Percentiles rank a stretch among this genome's conserved stretches.
Conservation (phyloP, 2,113 vertebrate species). For the Corythaixoides concolor region DNA sequence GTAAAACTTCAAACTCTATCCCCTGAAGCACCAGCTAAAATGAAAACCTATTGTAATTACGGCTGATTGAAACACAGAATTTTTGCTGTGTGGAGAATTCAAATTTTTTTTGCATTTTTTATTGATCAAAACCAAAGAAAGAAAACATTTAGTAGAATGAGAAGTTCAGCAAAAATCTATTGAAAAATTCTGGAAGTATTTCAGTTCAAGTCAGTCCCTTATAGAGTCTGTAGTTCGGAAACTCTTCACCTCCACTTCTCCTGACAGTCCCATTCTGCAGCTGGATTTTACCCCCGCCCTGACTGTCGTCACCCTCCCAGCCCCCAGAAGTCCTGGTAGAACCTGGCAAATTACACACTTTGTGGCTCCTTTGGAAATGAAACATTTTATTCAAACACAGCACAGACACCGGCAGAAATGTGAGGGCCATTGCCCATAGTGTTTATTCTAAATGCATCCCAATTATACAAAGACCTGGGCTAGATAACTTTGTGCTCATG, state of each 20-base stretch:
- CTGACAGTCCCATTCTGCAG: not conserved
- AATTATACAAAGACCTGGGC: not conserved
- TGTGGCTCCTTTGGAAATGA: not conserved
- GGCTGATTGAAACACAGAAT: not conserved
- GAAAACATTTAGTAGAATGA: not conserved
- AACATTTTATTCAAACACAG: not conserved
- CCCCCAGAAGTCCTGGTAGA: accelerated
- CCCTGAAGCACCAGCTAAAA: not conserved
- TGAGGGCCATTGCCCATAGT: constrained; percentile 3
- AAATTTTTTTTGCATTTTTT: not conserved
- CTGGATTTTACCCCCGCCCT: not conserved
- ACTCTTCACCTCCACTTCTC: no score
- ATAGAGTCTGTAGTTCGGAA: not conserved
- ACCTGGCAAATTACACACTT: not conserved
- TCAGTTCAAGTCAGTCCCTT: not conserved
- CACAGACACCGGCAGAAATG: not conserved
- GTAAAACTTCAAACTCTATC: not conserved
- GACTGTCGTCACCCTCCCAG: not conserved
- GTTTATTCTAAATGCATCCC: constrained; percentile 32
- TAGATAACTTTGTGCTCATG: not conserved
- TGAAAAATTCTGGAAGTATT: not conserved
- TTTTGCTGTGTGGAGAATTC: not conserved
- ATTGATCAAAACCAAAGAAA: not conserved
- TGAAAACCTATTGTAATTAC: not conserved
- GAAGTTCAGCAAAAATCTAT: not conserved